Percentiles rank a stretch among this genome's conserved stretches.
These are phyloP conservation scores for Drosophila novamexicana DNA, from an alignment of 1,140 invertebrate species.

Conservation along the genomic window DNA sequence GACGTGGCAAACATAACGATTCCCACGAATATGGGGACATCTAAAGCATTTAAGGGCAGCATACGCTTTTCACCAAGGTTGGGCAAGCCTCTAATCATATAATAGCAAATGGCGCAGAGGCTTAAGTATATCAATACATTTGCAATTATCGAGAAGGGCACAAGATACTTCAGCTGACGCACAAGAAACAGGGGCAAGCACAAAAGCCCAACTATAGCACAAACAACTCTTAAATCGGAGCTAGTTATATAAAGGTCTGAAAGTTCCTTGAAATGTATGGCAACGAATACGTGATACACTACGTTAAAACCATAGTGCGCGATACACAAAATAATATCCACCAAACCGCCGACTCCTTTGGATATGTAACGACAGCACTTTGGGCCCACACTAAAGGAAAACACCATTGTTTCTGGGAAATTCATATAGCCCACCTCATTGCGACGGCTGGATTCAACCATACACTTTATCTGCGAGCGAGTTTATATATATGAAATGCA, in stretches of 20 bases:
- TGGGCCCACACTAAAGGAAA: conserved; percentile 40
- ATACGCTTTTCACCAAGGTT: no score
- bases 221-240: conserved; percentile 18
- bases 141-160: conserved; percentile 43
- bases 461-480: conserved; percentile 32
- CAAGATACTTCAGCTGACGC: conserved; percentile 46
- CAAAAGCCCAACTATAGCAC: conserved; percentile 13
- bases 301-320: conserved; percentile 41
- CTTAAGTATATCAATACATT: conserved; percentile 29
- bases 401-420: conserved; percentile 38
- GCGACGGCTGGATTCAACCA: conserved; percentile 47
- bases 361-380: conserved; percentile 17
- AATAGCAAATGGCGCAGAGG: conserved; percentile 34
- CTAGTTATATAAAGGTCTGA: background rate
- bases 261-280: conserved; percentile 33
- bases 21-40: conserved; percentile 27
- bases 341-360: conserved; percentile 11
- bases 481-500: background rate
- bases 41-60: no score
- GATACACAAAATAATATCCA: conserved; percentile 30
- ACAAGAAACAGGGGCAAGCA: conserved; percentile 35
- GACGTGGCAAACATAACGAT: conserved; percentile 44
- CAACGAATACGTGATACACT: conserved; percentile 53
- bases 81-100: conserved; percentile 18
- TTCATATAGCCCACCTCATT: conserved; percentile 33